Percentiles rank a stretch among this genome's conserved stretches.
Conservation (phyloP, 1,140 invertebrate species). For the Aphaenogaster ashmeadi region DNA sequence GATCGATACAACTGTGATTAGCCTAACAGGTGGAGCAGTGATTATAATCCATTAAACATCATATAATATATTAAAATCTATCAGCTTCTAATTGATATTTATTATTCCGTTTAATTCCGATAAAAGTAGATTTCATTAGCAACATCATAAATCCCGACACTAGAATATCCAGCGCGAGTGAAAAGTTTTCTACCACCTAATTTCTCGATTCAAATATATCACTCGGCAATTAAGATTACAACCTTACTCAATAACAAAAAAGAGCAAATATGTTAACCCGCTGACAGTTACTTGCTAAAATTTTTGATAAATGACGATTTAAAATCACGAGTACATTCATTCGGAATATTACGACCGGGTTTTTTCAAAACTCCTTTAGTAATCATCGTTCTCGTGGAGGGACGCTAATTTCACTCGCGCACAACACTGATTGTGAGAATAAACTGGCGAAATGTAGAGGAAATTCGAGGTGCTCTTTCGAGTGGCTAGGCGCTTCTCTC, state of each 20-base stretch:
- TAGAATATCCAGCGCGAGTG: not conserved
- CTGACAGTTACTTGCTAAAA: not conserved
- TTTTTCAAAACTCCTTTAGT: not conserved
- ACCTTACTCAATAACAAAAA: not conserved
- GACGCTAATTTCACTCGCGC: conserved; percentile 1
- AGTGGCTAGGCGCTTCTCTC: not conserved
- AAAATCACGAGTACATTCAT: not conserved
- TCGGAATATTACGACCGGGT: not conserved
- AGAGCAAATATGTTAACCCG: not conserved
- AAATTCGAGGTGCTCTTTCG: not conserved
- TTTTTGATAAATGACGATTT: conserved; percentile 22
- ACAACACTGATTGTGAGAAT: not conserved
- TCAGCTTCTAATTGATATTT: conserved; percentile 34
- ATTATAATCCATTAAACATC: conserved; percentile 13
- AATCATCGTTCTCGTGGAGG: not conserved
- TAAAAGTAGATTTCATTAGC: conserved; percentile 27
- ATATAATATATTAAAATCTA: conserved; percentile 13
- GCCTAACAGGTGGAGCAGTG: too few species aligned
- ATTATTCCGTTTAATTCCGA: conserved; percentile 9
- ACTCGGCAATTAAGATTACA: conserved; percentile 20
- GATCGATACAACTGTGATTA: not conserved
- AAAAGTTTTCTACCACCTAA: not conserved
- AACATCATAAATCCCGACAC: not conserved
- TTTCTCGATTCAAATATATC: not conserved
- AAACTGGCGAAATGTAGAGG: not conserved